Conservation (phyloP, 2,888 invertebrate genomes). For the Ormia ochracea region DNA sequence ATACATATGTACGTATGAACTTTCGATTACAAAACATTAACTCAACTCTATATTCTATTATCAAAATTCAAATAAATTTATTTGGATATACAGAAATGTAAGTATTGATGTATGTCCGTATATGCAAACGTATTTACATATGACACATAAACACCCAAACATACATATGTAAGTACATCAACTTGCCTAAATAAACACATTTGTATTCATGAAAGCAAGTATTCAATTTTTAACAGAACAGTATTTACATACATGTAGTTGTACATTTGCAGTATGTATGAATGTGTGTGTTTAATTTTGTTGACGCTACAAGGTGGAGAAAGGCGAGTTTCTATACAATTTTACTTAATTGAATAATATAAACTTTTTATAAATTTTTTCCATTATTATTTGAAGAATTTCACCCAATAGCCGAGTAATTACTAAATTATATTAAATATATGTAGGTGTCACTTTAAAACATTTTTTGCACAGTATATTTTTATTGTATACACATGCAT, state of each 20-base stretch:
- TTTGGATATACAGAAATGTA: no score
- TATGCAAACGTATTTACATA: no score
- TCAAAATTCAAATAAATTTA: no score
- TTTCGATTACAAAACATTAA: no score
- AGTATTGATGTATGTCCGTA: no score
- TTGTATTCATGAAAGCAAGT: no score
- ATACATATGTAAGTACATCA: no score
- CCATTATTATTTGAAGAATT: neutral
- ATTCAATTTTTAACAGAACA: no score
- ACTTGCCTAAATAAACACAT: no score
- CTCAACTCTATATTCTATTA: no score
- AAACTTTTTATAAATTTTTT: neutral
- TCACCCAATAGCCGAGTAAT: neutral
- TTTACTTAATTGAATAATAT: slow-evolving; percentile 1
- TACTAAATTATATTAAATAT: neutral
- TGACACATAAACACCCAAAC: no score
- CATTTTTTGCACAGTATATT: neutral
- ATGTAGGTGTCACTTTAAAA: slow-evolving; percentile 15
- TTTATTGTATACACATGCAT: neutral
- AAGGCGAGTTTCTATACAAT: slow-evolving; percentile 44
- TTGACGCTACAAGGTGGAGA: slow-evolving; percentile 52
- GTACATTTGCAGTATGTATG: neutral
- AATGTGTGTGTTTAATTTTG: neutral
- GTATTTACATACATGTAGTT: neutral
- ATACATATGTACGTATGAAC: no score